Evolutionary conservation across 2,888 invertebrate species (phyloP).

Genomic region (Mythimna loreyi): DNA sequence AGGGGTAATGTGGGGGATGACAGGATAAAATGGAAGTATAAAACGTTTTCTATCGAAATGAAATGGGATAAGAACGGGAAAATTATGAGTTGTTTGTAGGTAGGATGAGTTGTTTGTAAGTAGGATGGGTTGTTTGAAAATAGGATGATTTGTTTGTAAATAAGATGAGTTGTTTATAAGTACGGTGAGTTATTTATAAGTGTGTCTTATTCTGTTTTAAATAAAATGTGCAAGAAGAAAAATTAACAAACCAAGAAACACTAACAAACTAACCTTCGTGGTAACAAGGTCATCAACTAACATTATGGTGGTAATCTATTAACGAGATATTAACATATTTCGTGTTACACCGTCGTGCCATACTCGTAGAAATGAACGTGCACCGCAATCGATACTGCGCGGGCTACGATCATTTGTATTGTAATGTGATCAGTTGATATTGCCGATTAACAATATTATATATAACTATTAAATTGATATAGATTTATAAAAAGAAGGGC

Average conservation of each 20-base stretch:
- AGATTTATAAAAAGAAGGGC: too few relatives aligned
- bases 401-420: slow-evolving; percentile 38
- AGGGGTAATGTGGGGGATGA: too few relatives aligned
- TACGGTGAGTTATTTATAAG: too few relatives aligned
- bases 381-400: slow-evolving; percentile 46
- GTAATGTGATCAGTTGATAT: slow-evolving; percentile 28
- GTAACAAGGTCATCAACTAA: slow-evolving; percentile 49
- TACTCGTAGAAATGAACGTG: slow-evolving; percentile 45
- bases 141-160: too few relatives aligned
- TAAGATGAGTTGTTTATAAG: too few relatives aligned
- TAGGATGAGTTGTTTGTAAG: too few relatives aligned
- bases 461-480: not conserved
- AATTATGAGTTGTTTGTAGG: too few relatives aligned
- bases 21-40: too few relatives aligned
- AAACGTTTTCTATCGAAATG: too few relatives aligned
- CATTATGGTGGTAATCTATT: slow-evolving; percentile 44
- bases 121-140: too few relatives aligned
- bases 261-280: not conserved
- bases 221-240: not conserved
- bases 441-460: slow-evolving; percentile 1
- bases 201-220: too few relatives aligned
- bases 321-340: slow-evolving; percentile 59
- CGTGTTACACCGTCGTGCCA: slow-evolving; percentile 60
- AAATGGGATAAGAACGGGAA: too few relatives aligned
- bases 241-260: not conserved